A percentile compares a stretch with the other conserved stretches of the same genome.
phyloP scores from a whole-genome alignment of 1,140 invertebrate species.

The Bombus waltoni region DNA sequence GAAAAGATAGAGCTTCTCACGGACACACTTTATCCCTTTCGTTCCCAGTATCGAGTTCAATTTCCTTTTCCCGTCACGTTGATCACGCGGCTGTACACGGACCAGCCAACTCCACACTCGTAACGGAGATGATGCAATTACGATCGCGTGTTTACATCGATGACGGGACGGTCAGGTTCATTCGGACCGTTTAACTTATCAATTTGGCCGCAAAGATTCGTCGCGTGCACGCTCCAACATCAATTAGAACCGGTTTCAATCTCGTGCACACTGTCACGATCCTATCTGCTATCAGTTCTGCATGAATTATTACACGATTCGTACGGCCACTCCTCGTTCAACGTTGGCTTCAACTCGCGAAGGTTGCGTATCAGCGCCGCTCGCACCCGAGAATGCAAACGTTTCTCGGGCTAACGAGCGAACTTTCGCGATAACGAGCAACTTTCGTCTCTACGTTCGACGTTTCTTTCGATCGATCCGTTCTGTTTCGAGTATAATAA shows the following conservation, averaged over 20 bases:
- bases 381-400: slow-evolving; percentile 10
- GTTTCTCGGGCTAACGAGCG: slow-evolving; percentile 11
- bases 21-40: not conserved
- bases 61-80: slow-evolving; percentile 2
- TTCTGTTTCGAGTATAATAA: not conserved
- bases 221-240: not conserved
- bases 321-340: not conserved
- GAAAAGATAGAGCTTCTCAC: not conserved
- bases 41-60: not conserved
- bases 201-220: not conserved
- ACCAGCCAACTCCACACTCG: not conserved
- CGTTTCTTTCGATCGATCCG: not conserved
- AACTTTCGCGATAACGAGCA: slow-evolving; percentile 31
- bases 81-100: no score
- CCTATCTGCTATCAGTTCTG: slow-evolving; percentile 20
- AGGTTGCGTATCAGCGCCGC: not conserved
- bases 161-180: no score
- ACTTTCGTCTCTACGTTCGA: not conserved
- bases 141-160: not conserved
- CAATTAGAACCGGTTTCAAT: slow-evolving; percentile 17
- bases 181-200: slow-evolving; percentile 10
- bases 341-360: not conserved
- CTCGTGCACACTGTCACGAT: not conserved
- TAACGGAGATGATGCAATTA: not conserved
- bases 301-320: slow-evolving; percentile 26